Percentiles rank a stretch among this genome's conserved stretches.
Evolutionary conservation across 2,888 invertebrate genomes (phyloP).

Genomic region (Thalpophila matura): DNA sequence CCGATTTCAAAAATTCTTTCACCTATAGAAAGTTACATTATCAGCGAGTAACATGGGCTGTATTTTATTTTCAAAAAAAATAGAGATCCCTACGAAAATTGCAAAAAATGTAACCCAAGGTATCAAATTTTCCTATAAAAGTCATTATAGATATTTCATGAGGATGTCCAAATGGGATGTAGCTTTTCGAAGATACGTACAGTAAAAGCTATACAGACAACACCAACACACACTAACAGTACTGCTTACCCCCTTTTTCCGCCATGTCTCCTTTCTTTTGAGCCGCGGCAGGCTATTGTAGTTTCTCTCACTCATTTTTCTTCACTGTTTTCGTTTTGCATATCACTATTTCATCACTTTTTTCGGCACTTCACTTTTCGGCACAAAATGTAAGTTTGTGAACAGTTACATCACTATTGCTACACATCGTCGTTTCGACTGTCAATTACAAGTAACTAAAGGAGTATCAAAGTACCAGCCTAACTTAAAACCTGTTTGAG

Average conservation of each 20-base stretch:
- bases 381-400: slow-evolving; percentile 22
- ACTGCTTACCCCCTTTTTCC: slow-evolving; percentile 82
- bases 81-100: too few relatives aligned
- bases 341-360: slow-evolving; percentile 49
- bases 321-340: slow-evolving; percentile 48
- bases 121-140: too few relatives aligned
- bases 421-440: slow-evolving; percentile 7
- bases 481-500: slow-evolving; percentile 40
- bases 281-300: slow-evolving; percentile 80
- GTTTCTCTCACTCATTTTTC: slow-evolving; percentile 69
- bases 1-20: too few relatives aligned
- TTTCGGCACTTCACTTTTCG: slow-evolving; percentile 34
- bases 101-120: too few relatives aligned
- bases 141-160: too few relatives aligned
- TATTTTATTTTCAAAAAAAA: too few relatives aligned
- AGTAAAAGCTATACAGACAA: slow-evolving; percentile 39
- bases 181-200: background rate
- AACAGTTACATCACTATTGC: slow-evolving; percentile 1
- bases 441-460: background rate
- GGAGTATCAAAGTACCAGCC: background rate
- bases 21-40: too few relatives aligned
- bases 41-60: too few relatives aligned
- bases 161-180: too few relatives aligned
- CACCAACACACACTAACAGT: slow-evolving; percentile 46
- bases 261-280: slow-evolving; percentile 83